Conservation (phyloP, 2,113 vertebrate species). For the Etheostoma spectabile region DNA sequence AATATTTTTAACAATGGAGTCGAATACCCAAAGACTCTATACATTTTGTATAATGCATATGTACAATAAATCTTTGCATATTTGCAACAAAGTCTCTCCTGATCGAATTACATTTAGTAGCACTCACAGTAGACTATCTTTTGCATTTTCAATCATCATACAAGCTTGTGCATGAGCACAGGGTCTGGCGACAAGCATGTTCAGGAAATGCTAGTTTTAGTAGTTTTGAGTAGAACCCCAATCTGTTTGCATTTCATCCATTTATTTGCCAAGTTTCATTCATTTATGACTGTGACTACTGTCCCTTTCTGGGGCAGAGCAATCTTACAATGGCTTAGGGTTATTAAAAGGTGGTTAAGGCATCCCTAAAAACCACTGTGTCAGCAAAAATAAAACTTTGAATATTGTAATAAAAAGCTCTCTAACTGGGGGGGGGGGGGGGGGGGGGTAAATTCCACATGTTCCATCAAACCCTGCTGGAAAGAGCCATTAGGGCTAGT, state of each 20-base stretch:
- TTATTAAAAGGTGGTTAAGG: background rate
- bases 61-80: no score
- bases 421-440: no score
- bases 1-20: no score
- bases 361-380: background rate
- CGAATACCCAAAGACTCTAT: no score
- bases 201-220: background rate
- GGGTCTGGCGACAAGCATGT: background rate
- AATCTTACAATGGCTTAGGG: background rate
- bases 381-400: background rate
- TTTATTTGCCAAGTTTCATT: conserved; percentile 20
- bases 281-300: conserved; percentile 9
- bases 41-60: no score
- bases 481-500: background rate
- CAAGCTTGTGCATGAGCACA: background rate
- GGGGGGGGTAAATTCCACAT: background rate
- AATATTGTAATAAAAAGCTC: background rate
- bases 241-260: conserved; percentile 25
- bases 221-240: background rate
- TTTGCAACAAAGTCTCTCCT: no score
- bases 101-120: conserved; percentile 1
- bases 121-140: conserved; percentile 3
- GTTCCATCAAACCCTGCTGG: background rate
- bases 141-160: conserved; percentile 13
- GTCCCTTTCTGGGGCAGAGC: background rate